Evolutionary conservation across 2,797 vertebrate species (phyloP), one percentile per base, ranked within the genome.

Genomic region (Momotus momota): DNA sequence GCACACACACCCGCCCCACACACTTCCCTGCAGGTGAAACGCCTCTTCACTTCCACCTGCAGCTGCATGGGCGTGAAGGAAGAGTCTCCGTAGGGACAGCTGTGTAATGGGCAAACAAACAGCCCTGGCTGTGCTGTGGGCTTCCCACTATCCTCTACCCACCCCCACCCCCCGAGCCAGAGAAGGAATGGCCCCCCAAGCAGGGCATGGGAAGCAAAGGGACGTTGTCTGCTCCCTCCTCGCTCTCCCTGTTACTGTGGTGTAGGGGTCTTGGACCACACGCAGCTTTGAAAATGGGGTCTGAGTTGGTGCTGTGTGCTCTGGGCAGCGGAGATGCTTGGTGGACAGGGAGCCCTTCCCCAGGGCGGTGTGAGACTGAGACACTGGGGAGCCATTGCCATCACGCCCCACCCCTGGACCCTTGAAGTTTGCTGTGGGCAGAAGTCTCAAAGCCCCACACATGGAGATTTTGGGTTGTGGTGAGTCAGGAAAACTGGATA

Each of bases 11-110:
- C 12, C 41, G 17, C 8, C 19, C n/a, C 29, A 35, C 35, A 35
- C 11, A 2, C 17, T 10, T 87, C 16, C 23, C 1, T 2, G 45
- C 35, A 52, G 60, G 33, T 35, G 71, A 14, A 83, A 27, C 2
- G 0, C 19, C 33, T 69, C 45, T 60, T 83, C 33, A 1, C 61
- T 33, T 80, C 33, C 33, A 65, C 67, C 38, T 73, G 40, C 38
- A 65, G 25, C 67, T 52, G 1, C 0, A 0, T 1, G 17, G 69
- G 29, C 12, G 7, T 2, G 12, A 38, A 3, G 33, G 49, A 12
- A 46, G 86, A 38, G 41, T 20, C 60, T 73, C 40, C 1, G 0
- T 7, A 35, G 65, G 23, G 35, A 3, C 1, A 3, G 57, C 20
- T 19, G 5, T 17, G 40, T 22, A 27, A 12, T 0, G 6, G 55